Evolutionary conservation across 2,888 invertebrate genomes (phyloP), one percentile per base, ranked within the genome.

Genomic region (Diarsia brunnea): DNA sequence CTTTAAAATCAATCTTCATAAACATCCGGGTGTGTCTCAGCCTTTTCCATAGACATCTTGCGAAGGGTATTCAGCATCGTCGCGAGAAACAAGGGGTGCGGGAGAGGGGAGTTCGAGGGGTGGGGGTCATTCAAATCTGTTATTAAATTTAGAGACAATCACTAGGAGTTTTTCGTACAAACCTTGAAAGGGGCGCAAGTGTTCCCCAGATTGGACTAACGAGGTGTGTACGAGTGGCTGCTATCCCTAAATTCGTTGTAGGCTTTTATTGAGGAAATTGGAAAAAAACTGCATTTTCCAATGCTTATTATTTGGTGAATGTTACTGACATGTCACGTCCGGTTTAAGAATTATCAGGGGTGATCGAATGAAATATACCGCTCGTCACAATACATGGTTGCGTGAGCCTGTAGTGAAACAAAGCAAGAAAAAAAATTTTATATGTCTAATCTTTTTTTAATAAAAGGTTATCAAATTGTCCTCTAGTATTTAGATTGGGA

Each of bases 61-160:
- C 79, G 72, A 64, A 82, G 75, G 66, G 78, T 75, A 81, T 79
- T 83, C 78, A 68, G 73, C 69, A 31, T 60, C 47, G 43, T 65
- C 21, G 60, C 66, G 21, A 63, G 61, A 49, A 24, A 64, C 12
- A 58, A 60, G 82, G 74, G 75, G 74, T 51, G 60, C 66, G 69
- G 67, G 38, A 19, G 4, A 8, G 45, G 24, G 14, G 19, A 19
- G 31, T 0, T n/a, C 14, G 71, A 69, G 75, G 61, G 64, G 69
- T 12, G 78, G 88, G 91, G 93, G 93, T 92, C 93, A 93, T 94
- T 93, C 90, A 91, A 92, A 94, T 92, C 90, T 92, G 92, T 94
- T 95, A 94, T 95, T 95, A 94, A 95, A 95, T 95, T 95, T 92
- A 86, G 89, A 93, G 92, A 94, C 94, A 94, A 94, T 93, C 93